Conservation (phyloP, 2,888 invertebrate genomes). For the Macaria notata region DNA sequence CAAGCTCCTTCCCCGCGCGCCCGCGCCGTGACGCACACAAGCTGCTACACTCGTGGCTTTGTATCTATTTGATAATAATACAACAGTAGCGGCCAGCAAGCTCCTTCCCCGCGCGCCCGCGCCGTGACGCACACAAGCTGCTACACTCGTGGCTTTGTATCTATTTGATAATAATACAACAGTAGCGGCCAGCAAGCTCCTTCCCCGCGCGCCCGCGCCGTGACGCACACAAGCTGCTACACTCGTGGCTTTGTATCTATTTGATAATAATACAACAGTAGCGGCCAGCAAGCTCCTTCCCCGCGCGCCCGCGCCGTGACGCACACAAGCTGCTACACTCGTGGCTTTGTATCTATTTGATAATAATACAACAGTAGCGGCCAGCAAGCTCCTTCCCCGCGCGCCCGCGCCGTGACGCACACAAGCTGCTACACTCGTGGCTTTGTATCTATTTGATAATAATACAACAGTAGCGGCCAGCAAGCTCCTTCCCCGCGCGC, state of each 20-base stretch:
- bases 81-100: conserved; percentile 58
- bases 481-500: conserved; percentile 75
- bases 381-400: conserved; percentile 75
- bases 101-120: conserved; percentile 73
- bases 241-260: conserved; percentile 43
- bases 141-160: conserved; percentile 36
- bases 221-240: conserved; percentile 53
- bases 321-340: conserved; percentile 52
- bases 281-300: conserved; percentile 73
- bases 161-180: conserved; percentile 39
- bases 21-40: conserved; percentile 53
- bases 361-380: conserved; percentile 29
- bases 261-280: conserved; percentile 28
- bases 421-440: conserved; percentile 47
- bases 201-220: conserved; percentile 64
- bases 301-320: conserved; percentile 57
- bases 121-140: conserved; percentile 54
- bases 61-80: conserved; percentile 43
- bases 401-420: conserved; percentile 54
- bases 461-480: conserved; percentile 46
- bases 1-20: conserved; percentile 75
- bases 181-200: conserved; percentile 68
- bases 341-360: conserved; percentile 45
- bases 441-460: conserved; percentile 44
- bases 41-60: conserved; percentile 39